These are phyloP conservation scores for Cairina moschata DNA, from an alignment of 2,113 vertebrate genomes.

Conservation along the genomic window DNA sequence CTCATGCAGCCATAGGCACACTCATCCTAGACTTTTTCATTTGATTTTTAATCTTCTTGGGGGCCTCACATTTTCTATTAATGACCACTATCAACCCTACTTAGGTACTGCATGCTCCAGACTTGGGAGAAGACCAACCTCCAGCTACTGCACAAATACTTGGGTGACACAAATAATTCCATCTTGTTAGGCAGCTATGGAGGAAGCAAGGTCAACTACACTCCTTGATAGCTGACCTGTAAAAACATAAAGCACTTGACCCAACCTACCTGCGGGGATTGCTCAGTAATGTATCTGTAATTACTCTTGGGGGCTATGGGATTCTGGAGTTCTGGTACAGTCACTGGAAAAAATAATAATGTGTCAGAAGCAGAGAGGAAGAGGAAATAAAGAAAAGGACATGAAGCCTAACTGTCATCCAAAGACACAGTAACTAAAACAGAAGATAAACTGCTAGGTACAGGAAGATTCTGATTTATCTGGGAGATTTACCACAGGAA, in stretches of 20 bases:
- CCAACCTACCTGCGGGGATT: not conserved
- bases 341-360: slow-evolving; percentile 30
- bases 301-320: not conserved
- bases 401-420: not conserved
- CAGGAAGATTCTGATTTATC: not conserved
- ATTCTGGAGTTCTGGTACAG: not conserved
- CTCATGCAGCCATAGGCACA: fast-evolving
- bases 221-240: not conserved
- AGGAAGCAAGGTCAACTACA: not conserved
- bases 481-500: not conserved
- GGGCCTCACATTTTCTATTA: not conserved
- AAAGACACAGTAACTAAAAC: not conserved
- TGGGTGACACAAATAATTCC: not conserved
- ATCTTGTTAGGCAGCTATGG: not conserved
- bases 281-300: slow-evolving; percentile 9
- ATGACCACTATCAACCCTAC: not conserved
- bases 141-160: not conserved
- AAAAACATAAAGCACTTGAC: slow-evolving; percentile 31
- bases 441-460: not conserved
- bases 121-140: not conserved
- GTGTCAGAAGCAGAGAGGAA: not conserved
- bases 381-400: slow-evolving; percentile 4
- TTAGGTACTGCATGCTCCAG: not conserved
- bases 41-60: not conserved
- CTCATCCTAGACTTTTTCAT: not conserved